Evolutionary conservation across 2,888 invertebrate genomes (phyloP).

Genomic region (Mesorhabditis belari): DNA sequence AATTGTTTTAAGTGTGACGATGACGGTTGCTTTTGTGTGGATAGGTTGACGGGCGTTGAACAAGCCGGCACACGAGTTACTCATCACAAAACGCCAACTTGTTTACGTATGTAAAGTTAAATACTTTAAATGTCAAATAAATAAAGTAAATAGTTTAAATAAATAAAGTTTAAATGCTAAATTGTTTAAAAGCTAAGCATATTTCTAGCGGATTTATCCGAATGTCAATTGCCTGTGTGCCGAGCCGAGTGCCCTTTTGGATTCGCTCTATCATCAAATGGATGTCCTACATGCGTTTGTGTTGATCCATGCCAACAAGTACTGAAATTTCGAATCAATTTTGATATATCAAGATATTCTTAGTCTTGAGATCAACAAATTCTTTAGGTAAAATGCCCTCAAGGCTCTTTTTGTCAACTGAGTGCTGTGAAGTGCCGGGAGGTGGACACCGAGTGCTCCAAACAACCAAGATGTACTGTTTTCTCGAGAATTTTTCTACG

Average conservation of each 20-base stretch:
- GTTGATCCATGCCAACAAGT: slow-evolving; percentile 37
- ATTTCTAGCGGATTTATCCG: slow-evolving; percentile 12
- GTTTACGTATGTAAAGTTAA: slow-evolving; percentile 9
- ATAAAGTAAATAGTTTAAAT: background rate
- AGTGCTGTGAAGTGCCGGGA: slow-evolving; percentile 38
- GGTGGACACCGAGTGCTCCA: slow-evolving; percentile 28
- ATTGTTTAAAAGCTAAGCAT: background rate
- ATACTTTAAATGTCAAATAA: background rate
- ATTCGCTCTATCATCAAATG: slow-evolving; percentile 24
- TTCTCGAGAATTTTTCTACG: background rate
- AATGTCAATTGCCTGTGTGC: slow-evolving; percentile 19
- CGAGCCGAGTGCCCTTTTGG: slow-evolving; percentile 32
- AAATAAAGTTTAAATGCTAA: background rate
- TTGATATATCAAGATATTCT: background rate
- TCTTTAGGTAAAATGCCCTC: slow-evolving; percentile 30
- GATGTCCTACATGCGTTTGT: slow-evolving; percentile 44
- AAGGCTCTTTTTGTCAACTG: slow-evolving; percentile 37
- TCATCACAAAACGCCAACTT: slow-evolving; percentile 22
- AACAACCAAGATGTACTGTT: slow-evolving; percentile 41
- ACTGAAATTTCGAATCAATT: background rate
- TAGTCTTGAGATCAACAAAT: background rate
- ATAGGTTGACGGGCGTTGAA: slow-evolving; percentile 33
- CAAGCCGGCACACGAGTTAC: slow-evolving; percentile 27
- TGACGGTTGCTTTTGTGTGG: slow-evolving; percentile 43
- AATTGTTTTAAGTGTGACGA: slow-evolving; percentile 39